These are phyloP conservation scores for Antigone vipio DNA, from an alignment of 2,113 vertebrate genomes.

Conservation along the genomic window DNA sequence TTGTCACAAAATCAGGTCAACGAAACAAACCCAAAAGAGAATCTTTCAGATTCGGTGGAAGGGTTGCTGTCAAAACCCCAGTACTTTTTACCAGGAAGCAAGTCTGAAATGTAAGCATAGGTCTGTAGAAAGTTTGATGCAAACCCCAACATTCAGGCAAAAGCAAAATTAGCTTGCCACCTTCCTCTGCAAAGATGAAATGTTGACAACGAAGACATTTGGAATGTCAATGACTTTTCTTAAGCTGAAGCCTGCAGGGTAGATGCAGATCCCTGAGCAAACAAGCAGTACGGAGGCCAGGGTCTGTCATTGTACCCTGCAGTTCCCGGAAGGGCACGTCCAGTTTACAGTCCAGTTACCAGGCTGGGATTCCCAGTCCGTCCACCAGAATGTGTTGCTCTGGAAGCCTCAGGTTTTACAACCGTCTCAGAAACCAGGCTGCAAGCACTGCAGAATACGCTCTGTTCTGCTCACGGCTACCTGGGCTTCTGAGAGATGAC, in stretches of 20 bases:
- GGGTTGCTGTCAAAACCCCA: not conserved
- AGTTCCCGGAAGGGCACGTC: not conserved
- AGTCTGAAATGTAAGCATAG: not conserved
- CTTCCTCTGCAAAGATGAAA: not conserved
- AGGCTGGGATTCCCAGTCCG: not conserved
- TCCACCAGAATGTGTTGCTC: not conserved
- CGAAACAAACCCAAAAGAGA: not conserved
- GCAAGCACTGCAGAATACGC: accelerated
- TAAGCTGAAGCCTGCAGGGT: not conserved
- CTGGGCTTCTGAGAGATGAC: not conserved
- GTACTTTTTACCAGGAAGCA: not conserved
- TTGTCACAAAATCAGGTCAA: not conserved
- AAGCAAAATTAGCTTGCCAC: not conserved
- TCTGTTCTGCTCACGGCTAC: not conserved
- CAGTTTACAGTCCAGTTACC: not conserved
- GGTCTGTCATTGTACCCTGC: not conserved
- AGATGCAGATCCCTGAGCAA: not conserved
- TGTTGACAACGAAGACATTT: accelerated
- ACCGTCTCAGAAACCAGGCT: not conserved
- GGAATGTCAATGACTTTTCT: not conserved
- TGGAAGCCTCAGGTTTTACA: not conserved
- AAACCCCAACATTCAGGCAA: not conserved
- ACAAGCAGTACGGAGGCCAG: accelerated
- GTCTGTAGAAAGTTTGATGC: not conserved
- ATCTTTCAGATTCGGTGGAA: accelerated